These are phyloP conservation scores for Tryphoninae sp. DNA, from an alignment of 2,888 invertebrate genomes.

Conservation along the genomic window DNA sequence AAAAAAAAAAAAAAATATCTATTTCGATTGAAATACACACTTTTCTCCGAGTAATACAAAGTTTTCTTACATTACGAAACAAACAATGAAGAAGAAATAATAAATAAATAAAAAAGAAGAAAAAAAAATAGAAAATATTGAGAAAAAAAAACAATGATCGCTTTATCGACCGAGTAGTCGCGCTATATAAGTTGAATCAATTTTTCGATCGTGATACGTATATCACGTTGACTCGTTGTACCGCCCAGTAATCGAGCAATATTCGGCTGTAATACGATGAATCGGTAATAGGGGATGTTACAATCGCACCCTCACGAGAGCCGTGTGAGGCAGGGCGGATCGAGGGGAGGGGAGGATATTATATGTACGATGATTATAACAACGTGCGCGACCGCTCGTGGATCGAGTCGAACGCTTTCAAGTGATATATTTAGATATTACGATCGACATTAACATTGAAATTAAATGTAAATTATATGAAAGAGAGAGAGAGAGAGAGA, in stretches of 20 bases:
- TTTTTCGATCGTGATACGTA: conserved; percentile 34
- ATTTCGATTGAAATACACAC: conserved; percentile 34
- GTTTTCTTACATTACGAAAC: conserved; percentile 32
- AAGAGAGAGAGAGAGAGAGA: conserved; percentile 35
- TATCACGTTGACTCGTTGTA: conserved; percentile 24
- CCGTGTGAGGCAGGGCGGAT: conserved; percentile 38
- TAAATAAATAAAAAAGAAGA: background rate
- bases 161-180: conserved; percentile 44
- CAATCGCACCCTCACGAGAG: conserved; percentile 62
- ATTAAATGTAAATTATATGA: conserved; percentile 53
- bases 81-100: conserved; percentile 3
- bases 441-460: conserved; percentile 65
- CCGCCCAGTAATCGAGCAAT: conserved; percentile 9
- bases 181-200: conserved; percentile 14
- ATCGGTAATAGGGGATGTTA: conserved; percentile 65
- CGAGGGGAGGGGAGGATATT: background rate
- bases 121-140: conserved; percentile 1
- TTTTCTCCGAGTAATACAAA: conserved; percentile 35
- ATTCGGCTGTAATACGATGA: conserved; percentile 52
- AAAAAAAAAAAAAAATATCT: conserved; percentile 45
- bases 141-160: conserved; percentile 29
- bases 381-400: conserved; percentile 73
- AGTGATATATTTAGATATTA: conserved; percentile 76
- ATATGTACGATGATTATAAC: conserved; percentile 57
- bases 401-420: conserved; percentile 76